These are phyloP conservation scores for Heliconius ethilla DNA, from an alignment of 2,888 invertebrate genomes.

Conservation along the genomic window DNA sequence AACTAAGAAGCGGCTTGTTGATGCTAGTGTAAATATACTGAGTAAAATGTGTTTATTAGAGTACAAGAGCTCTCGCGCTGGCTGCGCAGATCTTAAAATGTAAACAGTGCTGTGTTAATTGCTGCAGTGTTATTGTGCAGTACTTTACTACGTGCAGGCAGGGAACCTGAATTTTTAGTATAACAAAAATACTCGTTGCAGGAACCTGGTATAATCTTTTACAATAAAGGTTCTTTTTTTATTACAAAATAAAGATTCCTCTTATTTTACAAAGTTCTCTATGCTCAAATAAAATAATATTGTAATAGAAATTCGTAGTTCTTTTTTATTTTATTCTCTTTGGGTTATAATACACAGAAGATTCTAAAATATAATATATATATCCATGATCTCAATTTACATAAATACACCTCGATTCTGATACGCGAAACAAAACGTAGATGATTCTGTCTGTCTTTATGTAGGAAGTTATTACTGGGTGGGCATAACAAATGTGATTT, in stretches of 20 bases:
- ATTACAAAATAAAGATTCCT: no score
- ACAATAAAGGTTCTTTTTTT: background rate
- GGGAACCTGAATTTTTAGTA: constrained; percentile 43
- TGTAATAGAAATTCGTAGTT: no score
- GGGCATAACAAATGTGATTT: constrained; percentile 34
- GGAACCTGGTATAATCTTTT: constrained; percentile 13
- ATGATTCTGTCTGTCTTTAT: constrained; percentile 30
- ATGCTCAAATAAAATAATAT: no score
- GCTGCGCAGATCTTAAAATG: constrained; percentile 60
- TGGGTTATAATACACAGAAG: no score
- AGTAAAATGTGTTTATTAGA: constrained; percentile 73
- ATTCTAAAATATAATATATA: no score
- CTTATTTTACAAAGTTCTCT: no score
- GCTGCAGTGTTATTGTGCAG: constrained; percentile 59
- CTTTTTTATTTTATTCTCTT: no score
- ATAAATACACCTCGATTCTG: background rate
- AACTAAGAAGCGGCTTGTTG: constrained; percentile 61
- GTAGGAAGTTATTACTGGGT: constrained; percentile 12
- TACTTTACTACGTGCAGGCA: constrained; percentile 52
- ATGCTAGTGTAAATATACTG: constrained; percentile 69
- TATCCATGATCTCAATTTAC: no score
- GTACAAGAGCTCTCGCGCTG: constrained; percentile 60
- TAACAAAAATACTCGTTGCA: constrained; percentile 35
- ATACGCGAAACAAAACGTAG: constrained; percentile 25
- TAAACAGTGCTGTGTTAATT: constrained; percentile 69